Conservation (phyloP, 1,140 invertebrate genomes). For the Phymorhynchus buccinoides region DNA sequence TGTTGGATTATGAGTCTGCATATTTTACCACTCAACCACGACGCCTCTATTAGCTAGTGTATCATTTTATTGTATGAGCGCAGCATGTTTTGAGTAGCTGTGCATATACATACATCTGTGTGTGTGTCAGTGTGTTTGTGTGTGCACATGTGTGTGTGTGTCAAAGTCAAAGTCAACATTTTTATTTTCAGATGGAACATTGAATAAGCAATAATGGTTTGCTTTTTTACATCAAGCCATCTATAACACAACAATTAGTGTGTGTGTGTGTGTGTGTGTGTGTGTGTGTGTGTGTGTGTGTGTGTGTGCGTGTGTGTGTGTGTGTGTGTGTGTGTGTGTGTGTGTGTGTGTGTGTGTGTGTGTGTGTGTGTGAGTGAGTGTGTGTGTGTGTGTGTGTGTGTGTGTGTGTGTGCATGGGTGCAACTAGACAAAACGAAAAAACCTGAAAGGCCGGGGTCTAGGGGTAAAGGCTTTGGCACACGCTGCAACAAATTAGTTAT, state of each 20-base stretch:
- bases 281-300: constrained; percentile 6
- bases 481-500: no score
- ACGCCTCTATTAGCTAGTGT: no score
- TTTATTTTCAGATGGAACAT: no score
- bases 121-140: neutral
- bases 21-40: no score
- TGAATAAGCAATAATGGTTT: no score
- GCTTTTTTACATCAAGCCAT: neutral
- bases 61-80: no score
- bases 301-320: neutral
- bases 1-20: no score
- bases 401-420: neutral
- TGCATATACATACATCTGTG: neutral
- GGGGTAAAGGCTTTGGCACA: no score
- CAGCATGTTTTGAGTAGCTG: neutral
- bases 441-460: no score
- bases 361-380: neutral
- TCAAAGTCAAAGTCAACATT: neutral
- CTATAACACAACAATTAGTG: neutral
- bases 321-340: neutral
- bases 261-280: constrained; percentile 20
- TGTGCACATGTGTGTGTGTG: neutral
- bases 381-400: neutral
- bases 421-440: neutral
- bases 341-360: neutral